phyloP scores from a whole-genome alignment of 2,888 invertebrate genomes.

The Chelonus formosanus region DNA sequence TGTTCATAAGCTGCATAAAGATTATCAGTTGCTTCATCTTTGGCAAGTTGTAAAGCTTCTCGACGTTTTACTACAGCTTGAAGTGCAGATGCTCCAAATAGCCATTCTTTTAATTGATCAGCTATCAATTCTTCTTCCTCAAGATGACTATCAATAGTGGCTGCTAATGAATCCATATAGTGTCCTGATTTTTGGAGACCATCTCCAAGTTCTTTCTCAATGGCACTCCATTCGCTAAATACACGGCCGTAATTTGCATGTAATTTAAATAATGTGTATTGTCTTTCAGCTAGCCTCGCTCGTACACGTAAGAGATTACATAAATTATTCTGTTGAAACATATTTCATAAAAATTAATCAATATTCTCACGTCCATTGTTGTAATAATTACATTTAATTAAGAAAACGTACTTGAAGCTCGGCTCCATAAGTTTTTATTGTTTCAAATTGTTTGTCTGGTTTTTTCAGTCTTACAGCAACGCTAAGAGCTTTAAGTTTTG shows the following conservation, averaged over 20 bases:
- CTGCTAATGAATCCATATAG: slow-evolving; percentile 76
- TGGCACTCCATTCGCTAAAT: slow-evolving; percentile 86
- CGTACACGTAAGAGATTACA: slow-evolving; percentile 63
- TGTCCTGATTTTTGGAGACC: slow-evolving; percentile 75
- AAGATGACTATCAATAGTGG: slow-evolving; percentile 76
- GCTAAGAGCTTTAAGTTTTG: slow-evolving; percentile 78
- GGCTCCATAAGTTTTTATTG: slow-evolving; percentile 78
- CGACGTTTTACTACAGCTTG: slow-evolving; percentile 79
- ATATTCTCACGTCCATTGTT: slow-evolving; percentile 11
- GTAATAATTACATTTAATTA: slow-evolving; percentile 59
- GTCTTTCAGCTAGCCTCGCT: slow-evolving; percentile 78
- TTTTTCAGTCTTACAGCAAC: slow-evolving; percentile 79
- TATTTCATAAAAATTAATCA: not conserved
- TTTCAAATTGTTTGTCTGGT: slow-evolving; percentile 78
- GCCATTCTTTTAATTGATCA: slow-evolving; percentile 85
- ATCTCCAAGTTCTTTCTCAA: slow-evolving; percentile 84
- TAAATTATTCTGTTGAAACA: slow-evolving; percentile 58
- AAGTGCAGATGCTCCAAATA: slow-evolving; percentile 79
- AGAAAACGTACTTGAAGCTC: slow-evolving; percentile 71
- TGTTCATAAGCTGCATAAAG: slow-evolving; percentile 66
- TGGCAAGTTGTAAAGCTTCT: slow-evolving; percentile 76
- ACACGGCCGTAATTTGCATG: slow-evolving; percentile 84
- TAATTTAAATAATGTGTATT: slow-evolving; percentile 80
- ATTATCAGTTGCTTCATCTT: slow-evolving; percentile 77
- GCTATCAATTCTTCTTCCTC: slow-evolving; percentile 86